Evolutionary conservation across 2,113 vertebrate species (phyloP), one percentile per base, ranked within the genome.

Genomic region (Anseranas semipalmata): DNA sequence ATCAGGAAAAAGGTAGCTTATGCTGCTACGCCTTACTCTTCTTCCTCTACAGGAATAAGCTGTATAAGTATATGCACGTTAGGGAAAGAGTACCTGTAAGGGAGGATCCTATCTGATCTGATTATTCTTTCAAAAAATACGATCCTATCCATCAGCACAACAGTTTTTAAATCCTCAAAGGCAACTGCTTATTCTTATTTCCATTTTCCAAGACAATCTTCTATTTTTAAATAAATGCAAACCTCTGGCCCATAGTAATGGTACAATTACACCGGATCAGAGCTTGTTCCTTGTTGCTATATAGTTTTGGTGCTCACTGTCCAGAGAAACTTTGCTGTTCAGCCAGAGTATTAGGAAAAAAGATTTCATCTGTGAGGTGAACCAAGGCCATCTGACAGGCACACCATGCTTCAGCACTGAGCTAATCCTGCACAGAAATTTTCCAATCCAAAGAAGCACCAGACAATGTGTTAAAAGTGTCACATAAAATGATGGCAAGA

Each of bases 381-480:
- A 87, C 24, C 90, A 79, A 94, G 90, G 93, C 85, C 71, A 76
- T 25, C 50, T 79, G 55, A 58, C 71, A 95, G 86, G 85, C 77
- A 91, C 78, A 82, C 53, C 66, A 65, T 24, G 48, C 90, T 91
- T 85, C 95, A 79, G 58, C 81, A 82, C 53, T 25, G 27, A 87
- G 71, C 74, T 94, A 71, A 92, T 91, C 63, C 73, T 83, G 87
- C 71, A 91, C 89, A 93, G 43, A 89, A 70, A 82, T 58, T 94
- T 90, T 55, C 78, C 58, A 90, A 94, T 91, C 83, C 90, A 92
- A 91, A 90, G 80, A 19, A 96, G 83, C 77, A 96, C 77, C 91
- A 97, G 94, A 93, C 71, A 93, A 85, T 76, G 94, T 96, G 95
- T 91, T 96, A 89, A 13, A 96, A 95, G 74, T 87, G 83, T 96